Evolutionary conservation across 2,888 invertebrate genomes (phyloP).

Genomic region (Penaeus monodon): DNA sequence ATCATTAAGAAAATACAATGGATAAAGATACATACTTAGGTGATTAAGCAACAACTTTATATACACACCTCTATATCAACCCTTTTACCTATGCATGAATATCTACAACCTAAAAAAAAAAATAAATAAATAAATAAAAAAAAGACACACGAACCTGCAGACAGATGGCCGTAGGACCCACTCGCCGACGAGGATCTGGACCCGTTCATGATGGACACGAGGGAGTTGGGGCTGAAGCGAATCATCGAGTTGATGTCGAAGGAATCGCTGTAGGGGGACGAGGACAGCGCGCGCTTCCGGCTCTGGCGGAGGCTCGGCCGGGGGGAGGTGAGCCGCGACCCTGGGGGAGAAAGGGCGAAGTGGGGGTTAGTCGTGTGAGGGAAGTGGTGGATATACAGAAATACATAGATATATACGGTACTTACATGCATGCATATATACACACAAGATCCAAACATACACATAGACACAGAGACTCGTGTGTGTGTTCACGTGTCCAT

Average conservation of each 20-base stretch:
- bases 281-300: conserved; percentile 92
- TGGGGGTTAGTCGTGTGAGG: not conserved
- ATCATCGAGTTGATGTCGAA: conserved; percentile 96
- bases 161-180: conserved; percentile 96
- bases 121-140: too few relatives aligned
- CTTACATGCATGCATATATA: not conserved
- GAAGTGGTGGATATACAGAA: not conserved
- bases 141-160: conserved; percentile 78
- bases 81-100: too few relatives aligned
- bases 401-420: not conserved
- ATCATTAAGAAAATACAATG: too few relatives aligned
- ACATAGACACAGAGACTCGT: not conserved
- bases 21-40: too few relatives aligned
- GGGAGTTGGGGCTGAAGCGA: conserved; percentile 91
- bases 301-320: conserved; percentile 64
- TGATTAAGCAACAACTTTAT: too few relatives aligned
- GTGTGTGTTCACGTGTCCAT: not conserved
- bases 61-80: too few relatives aligned
- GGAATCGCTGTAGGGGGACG: conserved; percentile 92
- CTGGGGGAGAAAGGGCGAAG: conserved; percentile 19
- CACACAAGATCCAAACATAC: not conserved
- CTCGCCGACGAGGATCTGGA: conserved; percentile 90
- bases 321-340: conserved; percentile 63
- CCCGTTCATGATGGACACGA: conserved; percentile 84
- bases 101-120: too few relatives aligned